Evolutionary conservation across 2,113 vertebrate species (phyloP).

Genomic region (Benitochromis conjunctus): DNA sequence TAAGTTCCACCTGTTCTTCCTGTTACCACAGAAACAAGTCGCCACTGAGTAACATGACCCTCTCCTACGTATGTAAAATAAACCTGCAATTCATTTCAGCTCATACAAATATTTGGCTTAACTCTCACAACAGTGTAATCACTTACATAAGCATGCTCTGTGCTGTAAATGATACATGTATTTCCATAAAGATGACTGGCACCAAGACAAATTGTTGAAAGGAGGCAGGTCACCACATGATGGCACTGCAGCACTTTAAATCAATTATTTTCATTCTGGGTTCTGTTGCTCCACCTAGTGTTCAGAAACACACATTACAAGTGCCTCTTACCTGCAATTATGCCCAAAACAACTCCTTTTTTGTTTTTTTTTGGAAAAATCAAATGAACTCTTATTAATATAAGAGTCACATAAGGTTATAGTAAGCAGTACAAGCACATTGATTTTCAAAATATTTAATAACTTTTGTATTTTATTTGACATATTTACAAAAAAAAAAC

Average conservation of each 20-base stretch:
- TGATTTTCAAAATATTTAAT: neutral
- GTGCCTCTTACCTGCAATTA: neutral
- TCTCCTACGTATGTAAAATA: neutral
- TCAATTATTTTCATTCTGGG: neutral
- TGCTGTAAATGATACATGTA: neutral
- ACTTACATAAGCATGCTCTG: neutral
- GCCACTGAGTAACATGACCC: neutral
- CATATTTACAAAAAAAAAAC: neutral
- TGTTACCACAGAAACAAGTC: conserved; percentile 18
- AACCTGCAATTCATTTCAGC: neutral
- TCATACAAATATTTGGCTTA: neutral
- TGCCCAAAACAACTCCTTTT: neutral
- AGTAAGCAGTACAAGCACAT: too few species aligned
- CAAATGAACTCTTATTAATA: neutral
- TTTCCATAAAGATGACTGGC: neutral
- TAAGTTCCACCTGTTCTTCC: conserved; percentile 39
- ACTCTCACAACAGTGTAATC: neutral
- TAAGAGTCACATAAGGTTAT: neutral
- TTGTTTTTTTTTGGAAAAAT: neutral
- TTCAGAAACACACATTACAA: neutral
- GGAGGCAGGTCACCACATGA: conserved; percentile 11
- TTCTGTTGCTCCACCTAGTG: conserved; percentile 44
- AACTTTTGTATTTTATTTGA: neutral
- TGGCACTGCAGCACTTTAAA: conserved; percentile 30
- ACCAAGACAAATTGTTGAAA: neutral